These are phyloP conservation scores for Brachionus manjavacas DNA, from an alignment of 1,140 invertebrate genomes.

Conservation along the genomic window DNA sequence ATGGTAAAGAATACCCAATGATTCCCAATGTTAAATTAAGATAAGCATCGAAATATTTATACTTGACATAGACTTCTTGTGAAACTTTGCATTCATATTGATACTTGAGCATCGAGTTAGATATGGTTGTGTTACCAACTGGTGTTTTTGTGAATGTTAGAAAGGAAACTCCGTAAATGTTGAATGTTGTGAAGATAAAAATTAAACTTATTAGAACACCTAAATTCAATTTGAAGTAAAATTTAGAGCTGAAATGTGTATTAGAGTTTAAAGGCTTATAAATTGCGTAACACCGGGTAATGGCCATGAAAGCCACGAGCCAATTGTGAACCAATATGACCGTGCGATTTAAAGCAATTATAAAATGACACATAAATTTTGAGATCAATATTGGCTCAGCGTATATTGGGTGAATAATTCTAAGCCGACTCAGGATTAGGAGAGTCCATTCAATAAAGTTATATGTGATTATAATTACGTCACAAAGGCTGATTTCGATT, in stretches of 20 bases:
- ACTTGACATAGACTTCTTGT: conserved; percentile 9
- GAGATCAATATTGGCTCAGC: conserved; percentile 27
- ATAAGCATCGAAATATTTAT: conserved; percentile 37
- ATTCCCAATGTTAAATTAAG: conserved; percentile 21
- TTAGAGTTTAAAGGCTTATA: conserved; percentile 30
- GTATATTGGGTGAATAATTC: background rate
- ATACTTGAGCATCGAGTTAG: background rate
- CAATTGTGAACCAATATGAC: conserved; percentile 26
- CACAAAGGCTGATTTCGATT: conserved; percentile 35
- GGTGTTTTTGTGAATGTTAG: background rate
- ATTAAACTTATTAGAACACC: background rate
- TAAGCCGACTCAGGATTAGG: background rate
- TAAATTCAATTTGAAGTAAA: conserved; percentile 32
- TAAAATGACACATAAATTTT: conserved; percentile 35
- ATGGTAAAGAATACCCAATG: conserved; percentile 31
- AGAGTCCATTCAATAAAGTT: conserved; percentile 26
- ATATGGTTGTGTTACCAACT: background rate
- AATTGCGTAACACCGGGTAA: conserved; percentile 35
- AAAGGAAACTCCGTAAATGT: conserved; percentile 26
- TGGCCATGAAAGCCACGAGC: conserved; percentile 26
- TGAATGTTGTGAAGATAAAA: conserved; percentile 30
- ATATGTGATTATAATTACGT: conserved; percentile 16
- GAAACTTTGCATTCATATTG: background rate
- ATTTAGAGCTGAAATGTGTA: conserved; percentile 33
- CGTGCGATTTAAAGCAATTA: conserved; percentile 29